These are phyloP conservation scores for Oxycera nigricornis DNA, from an alignment of 2,888 invertebrate genomes.

Conservation along the genomic window DNA sequence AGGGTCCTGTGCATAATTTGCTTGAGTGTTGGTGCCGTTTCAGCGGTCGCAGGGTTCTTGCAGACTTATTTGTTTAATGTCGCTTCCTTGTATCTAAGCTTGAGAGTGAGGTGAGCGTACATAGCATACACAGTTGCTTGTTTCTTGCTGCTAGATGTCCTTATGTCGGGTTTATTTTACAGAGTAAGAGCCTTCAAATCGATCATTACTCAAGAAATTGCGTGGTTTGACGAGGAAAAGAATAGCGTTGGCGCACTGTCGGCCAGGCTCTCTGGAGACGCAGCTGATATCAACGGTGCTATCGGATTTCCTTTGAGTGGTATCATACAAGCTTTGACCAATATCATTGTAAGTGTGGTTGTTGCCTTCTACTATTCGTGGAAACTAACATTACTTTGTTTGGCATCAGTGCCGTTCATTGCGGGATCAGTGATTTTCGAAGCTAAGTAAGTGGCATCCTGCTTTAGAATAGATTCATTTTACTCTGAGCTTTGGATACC, in stretches of 20 bases:
- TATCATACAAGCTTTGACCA: conserved; percentile 72
- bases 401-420: conserved; percentile 74
- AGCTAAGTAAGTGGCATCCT: conserved; percentile 55
- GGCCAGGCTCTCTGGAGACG: conserved; percentile 74
- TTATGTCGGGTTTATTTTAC: background rate
- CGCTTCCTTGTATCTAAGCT: conserved; percentile 77
- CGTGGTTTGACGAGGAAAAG: conserved; percentile 74
- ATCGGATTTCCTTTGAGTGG: conserved; percentile 75
- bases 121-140: background rate
- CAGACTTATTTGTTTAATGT: conserved; percentile 77
- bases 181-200: conserved; percentile 66
- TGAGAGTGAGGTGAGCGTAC: conserved; percentile 60
- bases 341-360: conserved; percentile 69
- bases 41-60: conserved; percentile 71
- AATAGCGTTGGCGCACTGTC: conserved; percentile 77
- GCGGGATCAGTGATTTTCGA: conserved; percentile 73
- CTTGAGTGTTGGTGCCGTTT: conserved; percentile 67
- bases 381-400: conserved; percentile 74
- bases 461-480: conserved; percentile 52
- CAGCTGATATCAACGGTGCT: conserved; percentile 76
- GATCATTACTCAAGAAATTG: conserved; percentile 76
- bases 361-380: conserved; percentile 73
- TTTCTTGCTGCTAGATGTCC: background rate
- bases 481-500: background rate
- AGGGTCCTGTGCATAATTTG: conserved; percentile 69